phyloP scores from a whole-genome alignment of 2,888 invertebrate genomes.

The Antheraea yamamai region DNA sequence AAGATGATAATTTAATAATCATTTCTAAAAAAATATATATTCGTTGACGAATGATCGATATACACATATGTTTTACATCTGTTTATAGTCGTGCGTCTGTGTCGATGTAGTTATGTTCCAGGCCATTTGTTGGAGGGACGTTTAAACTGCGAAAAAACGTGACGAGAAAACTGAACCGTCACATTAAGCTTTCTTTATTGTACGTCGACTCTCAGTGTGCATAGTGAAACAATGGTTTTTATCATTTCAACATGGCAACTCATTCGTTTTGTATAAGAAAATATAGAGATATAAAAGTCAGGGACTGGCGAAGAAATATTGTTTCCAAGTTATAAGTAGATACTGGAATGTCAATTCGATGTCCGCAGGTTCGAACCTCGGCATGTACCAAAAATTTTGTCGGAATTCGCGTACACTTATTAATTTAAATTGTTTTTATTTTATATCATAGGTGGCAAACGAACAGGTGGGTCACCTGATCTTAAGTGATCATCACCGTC shows the following conservation, averaged over 20 bases:
- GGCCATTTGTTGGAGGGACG: constrained; percentile 69
- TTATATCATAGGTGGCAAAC: too few species aligned
- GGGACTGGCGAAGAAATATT: not conserved
- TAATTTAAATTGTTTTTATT: too few species aligned
- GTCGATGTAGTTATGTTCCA: constrained; percentile 66
- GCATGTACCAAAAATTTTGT: too few species aligned
- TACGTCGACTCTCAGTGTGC: constrained; percentile 55
- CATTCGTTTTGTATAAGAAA: not conserved
- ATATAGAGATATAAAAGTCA: not conserved
- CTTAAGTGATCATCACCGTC: too few species aligned
- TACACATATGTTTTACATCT: constrained; percentile 41
- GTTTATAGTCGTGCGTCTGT: constrained; percentile 49
- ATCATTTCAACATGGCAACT: constrained; percentile 40
- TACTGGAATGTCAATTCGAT: not conserved
- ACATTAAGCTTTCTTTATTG: constrained; percentile 72
- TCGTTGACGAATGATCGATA: not conserved
- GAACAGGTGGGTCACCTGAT: too few species aligned
- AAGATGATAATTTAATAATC: too few species aligned
- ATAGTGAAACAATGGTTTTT: constrained; percentile 70
- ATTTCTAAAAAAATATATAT: too few species aligned
- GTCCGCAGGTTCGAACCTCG: too few species aligned
- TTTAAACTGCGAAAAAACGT: constrained; percentile 75
- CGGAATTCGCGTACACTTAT: too few species aligned
- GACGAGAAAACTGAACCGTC: constrained; percentile 72
- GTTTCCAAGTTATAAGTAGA: not conserved